Percentiles rank a stretch among this genome's conserved stretches.
Conservation (phyloP, 2,113 vertebrate genomes). For the Ophthalmolycus amberensis region DNA sequence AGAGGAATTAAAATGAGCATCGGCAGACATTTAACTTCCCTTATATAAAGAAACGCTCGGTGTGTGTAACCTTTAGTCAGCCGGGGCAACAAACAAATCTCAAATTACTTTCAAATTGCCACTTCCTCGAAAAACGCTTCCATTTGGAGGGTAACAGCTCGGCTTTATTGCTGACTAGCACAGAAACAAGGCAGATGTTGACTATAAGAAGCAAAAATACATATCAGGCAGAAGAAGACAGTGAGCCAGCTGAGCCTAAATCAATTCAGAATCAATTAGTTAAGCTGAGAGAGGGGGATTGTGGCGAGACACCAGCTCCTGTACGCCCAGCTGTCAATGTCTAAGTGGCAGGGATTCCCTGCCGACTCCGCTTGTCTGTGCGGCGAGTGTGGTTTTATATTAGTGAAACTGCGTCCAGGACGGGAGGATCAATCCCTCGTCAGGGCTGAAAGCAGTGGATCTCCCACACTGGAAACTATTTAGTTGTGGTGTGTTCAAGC, state of each 20-base stretch:
- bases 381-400: slow-evolving; percentile 36
- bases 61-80: slow-evolving; percentile 33
- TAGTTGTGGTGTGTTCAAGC: slow-evolving; percentile 21
- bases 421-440: slow-evolving; percentile 38
- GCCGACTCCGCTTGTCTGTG: slow-evolving; percentile 24
- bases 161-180: slow-evolving; percentile 42
- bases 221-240: slow-evolving; percentile 11
- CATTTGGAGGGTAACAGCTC: slow-evolving; percentile 39
- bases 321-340: slow-evolving; percentile 47
- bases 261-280: slow-evolving; percentile 73
- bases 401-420: slow-evolving; percentile 48
- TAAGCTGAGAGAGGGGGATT: slow-evolving; percentile 33
- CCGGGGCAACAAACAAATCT: slow-evolving; percentile 37
- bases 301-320: slow-evolving; percentile 32
- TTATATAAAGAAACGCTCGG: slow-evolving; percentile 7
- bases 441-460: slow-evolving; percentile 6
- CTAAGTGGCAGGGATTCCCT: slow-evolving; percentile 54
- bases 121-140: slow-evolving; percentile 31
- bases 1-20: slow-evolving; percentile 5
- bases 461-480: slow-evolving; percentile 63
- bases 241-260: slow-evolving; percentile 50
- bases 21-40: background rate
- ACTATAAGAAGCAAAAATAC: slow-evolving; percentile 70
- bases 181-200: slow-evolving; percentile 41
- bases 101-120: slow-evolving; percentile 60